phyloP scores from a whole-genome alignment of 2,888 invertebrate species.

The Dicyrtomina minuta region DNA sequence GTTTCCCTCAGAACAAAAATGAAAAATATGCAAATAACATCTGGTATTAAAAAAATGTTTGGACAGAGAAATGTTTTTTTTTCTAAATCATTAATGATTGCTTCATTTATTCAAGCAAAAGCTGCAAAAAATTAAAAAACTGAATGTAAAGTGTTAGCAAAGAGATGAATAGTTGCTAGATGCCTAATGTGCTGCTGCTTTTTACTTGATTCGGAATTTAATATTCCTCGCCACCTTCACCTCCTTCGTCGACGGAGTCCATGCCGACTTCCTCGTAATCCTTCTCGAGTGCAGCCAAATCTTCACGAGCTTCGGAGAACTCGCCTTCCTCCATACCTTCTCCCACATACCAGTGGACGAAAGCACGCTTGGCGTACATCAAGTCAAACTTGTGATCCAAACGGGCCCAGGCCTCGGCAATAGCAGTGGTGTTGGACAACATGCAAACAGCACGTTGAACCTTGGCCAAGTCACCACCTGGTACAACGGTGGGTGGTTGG shows the following conservation, averaged over 20 bases:
- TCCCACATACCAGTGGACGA: constrained; percentile 81
- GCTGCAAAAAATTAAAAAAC: constrained; percentile 9
- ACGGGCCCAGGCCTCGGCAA: constrained; percentile 91
- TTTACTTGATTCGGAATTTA: background rate
- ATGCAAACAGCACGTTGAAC: constrained; percentile 68
- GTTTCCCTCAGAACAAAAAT: too few relatives aligned
- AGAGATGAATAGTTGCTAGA: too few relatives aligned
- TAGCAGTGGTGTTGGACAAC: too few relatives aligned
- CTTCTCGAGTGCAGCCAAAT: too few relatives aligned
- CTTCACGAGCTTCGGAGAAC: constrained; percentile 77
- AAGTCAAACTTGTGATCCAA: constrained; percentile 95
- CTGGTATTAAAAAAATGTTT: too few relatives aligned
- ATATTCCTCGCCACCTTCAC: constrained; percentile 35
- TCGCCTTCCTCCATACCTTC: constrained; percentile 65
- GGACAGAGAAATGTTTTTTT: too few relatives aligned
- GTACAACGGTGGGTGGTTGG: constrained; percentile 58
- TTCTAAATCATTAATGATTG: background rate
- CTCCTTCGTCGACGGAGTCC: constrained; percentile 64
- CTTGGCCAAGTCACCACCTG: constrained; percentile 56
- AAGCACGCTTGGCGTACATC: constrained; percentile 95
- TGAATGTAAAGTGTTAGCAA: background rate
- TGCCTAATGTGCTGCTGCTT: background rate
- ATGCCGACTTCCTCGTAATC: constrained; percentile 75
- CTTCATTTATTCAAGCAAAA: constrained; percentile 1
- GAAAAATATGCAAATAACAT: too few relatives aligned